phyloP scores from a whole-genome alignment of 2,113 vertebrate species.

The Catharus bicknelli region DNA sequence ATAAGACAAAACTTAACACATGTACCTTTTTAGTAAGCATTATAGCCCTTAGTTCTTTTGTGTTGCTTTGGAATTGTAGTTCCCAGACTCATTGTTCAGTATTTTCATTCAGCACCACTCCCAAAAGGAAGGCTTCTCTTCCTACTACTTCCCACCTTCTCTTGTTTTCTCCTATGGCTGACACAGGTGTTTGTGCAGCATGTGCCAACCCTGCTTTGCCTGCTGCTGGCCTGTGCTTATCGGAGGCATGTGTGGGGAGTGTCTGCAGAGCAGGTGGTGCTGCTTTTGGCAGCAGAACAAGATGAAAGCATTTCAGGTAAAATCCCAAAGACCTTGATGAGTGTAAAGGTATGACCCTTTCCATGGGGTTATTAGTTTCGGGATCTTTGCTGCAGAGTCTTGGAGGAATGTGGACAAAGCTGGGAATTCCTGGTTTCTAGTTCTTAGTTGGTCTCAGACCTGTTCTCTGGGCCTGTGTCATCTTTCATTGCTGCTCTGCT shows the following conservation, averaged over 20 bases:
- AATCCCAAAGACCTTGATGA: background rate
- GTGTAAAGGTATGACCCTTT: background rate
- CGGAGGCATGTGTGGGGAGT: background rate
- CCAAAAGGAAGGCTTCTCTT: background rate
- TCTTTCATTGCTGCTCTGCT: background rate
- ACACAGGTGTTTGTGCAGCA: background rate
- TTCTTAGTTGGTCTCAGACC: background rate
- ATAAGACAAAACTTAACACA: background rate
- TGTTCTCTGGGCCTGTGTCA: background rate
- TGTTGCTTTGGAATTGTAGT: background rate
- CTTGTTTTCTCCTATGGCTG: background rate
- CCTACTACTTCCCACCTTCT: background rate
- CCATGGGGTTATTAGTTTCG: rapidly evolving
- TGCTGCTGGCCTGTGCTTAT: background rate
- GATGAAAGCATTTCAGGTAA: background rate
- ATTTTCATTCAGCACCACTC: background rate
- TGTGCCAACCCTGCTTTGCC: background rate
- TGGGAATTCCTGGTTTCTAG: background rate
- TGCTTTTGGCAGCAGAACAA: background rate
- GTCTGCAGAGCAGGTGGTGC: background rate
- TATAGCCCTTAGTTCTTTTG: background rate
- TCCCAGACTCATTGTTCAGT: background rate
- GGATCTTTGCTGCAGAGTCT: background rate
- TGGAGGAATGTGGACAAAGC: background rate
- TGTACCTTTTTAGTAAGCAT: background rate